These are phyloP conservation scores for Callithrix jacchus DNA, from an alignment of 2,113 vertebrate genomes.

Conservation along the genomic window DNA sequence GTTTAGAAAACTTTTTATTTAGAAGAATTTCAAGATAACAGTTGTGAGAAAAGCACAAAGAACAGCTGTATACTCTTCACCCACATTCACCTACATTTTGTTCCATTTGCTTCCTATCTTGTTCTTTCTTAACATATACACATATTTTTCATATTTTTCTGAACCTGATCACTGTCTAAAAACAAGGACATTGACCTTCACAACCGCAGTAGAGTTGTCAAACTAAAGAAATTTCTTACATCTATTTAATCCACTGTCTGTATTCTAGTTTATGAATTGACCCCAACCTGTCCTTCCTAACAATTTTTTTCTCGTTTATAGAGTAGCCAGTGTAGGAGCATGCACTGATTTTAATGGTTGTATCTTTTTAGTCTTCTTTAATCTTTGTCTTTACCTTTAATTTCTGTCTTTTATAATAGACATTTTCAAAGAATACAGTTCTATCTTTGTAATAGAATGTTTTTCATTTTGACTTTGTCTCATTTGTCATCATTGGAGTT, in stretches of 20 bases:
- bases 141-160: neutral
- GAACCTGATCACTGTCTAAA: neutral
- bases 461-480: neutral
- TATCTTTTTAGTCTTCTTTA: neutral
- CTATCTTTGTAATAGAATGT: neutral
- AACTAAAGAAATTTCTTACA: neutral
- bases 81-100: neutral
- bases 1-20: neutral
- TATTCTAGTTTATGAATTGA: neutral
- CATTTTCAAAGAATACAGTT: conserved; percentile 1
- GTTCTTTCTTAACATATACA: neutral
- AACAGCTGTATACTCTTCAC: neutral
- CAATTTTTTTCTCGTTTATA: neutral
- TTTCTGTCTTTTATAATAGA: neutral
- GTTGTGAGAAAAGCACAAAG: neutral
- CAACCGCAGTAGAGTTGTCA: neutral
- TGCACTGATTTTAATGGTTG: neutral
- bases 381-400: neutral
- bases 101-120: neutral
- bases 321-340: neutral
- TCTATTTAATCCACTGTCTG: neutral
- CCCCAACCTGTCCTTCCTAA: neutral
- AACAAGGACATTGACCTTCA: neutral
- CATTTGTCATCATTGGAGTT: neutral
- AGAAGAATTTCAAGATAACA: neutral